These are phyloP conservation scores for Oenanthe melanoleuca DNA, from an alignment of 2,113 vertebrate genomes.

Conservation along the genomic window DNA sequence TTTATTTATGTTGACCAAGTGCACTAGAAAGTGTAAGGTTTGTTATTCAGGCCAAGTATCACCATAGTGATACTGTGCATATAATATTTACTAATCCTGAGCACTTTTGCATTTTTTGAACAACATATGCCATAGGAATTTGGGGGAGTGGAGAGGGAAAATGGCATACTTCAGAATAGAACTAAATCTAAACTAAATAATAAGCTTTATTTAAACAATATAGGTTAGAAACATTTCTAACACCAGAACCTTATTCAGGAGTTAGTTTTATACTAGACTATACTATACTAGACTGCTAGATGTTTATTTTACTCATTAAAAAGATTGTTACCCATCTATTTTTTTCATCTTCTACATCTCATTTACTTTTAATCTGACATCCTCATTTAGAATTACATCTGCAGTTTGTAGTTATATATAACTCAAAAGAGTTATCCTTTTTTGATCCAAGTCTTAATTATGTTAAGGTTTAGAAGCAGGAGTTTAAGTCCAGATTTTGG, in stretches of 20 bases:
- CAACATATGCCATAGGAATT: neutral
- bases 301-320: neutral
- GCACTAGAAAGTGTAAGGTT: neutral
- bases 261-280: neutral
- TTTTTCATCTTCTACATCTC: neutral
- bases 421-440: neutral
- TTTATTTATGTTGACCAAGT: neutral
- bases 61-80: neutral
- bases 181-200: neutral
- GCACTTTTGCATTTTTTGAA: neutral
- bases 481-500: neutral
- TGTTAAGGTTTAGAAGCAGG: neutral
- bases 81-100: neutral
- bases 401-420: neutral
- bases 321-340: neutral
- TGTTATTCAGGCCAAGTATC: neutral
- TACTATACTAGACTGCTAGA: neutral
- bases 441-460: neutral
- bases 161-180: neutral
- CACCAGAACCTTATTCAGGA: neutral
- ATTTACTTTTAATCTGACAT: neutral
- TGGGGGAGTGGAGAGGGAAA: accelerated
- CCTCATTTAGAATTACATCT: neutral
- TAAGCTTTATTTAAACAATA: neutral
- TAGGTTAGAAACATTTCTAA: neutral